Conservation (phyloP, 1,140 invertebrate genomes). For the Lasioglossum baleicum region DNA sequence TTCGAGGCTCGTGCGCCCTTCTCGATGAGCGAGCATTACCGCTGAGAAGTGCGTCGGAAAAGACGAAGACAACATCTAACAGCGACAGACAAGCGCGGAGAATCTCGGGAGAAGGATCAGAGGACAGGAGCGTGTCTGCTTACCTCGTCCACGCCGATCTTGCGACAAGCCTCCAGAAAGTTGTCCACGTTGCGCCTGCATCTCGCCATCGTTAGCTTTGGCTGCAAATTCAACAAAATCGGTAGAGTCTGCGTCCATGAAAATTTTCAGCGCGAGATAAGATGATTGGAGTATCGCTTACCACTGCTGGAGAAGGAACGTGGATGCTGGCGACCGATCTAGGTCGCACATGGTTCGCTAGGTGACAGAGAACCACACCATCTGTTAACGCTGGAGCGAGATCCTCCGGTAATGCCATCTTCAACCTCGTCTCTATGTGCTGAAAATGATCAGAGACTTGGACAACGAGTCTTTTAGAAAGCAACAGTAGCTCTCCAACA, state of each 20-base stretch:
- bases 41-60: too few relatives aligned
- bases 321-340: constrained; percentile 95
- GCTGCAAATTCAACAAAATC: constrained; percentile 82
- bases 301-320: constrained; percentile 95
- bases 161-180: constrained; percentile 95
- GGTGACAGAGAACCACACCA: constrained; percentile 95
- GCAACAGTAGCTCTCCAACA: too few relatives aligned
- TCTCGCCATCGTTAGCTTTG: constrained; percentile 95
- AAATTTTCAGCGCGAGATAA: not conserved
- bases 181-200: constrained; percentile 97
- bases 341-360: constrained; percentile 94
- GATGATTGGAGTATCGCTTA: constrained; percentile 78
- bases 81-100: constrained; percentile 56
- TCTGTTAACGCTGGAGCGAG: constrained; percentile 92
- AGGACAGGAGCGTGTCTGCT: constrained; percentile 69
- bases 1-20: too few relatives aligned
- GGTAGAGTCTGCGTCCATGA: not conserved
- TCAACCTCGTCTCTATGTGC: constrained; percentile 94
- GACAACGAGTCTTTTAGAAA: too few relatives aligned
- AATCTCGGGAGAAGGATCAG: constrained; percentile 24
- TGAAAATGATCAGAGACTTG: constrained; percentile 70
- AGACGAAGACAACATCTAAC: not conserved
- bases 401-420: constrained; percentile 93
- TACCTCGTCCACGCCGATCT: constrained; percentile 96
- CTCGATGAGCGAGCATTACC: too few relatives aligned